Evolutionary conservation across 2,888 invertebrate species (phyloP), one percentile per base, ranked within the genome.

Genomic region (Pomacea canaliculata): DNA sequence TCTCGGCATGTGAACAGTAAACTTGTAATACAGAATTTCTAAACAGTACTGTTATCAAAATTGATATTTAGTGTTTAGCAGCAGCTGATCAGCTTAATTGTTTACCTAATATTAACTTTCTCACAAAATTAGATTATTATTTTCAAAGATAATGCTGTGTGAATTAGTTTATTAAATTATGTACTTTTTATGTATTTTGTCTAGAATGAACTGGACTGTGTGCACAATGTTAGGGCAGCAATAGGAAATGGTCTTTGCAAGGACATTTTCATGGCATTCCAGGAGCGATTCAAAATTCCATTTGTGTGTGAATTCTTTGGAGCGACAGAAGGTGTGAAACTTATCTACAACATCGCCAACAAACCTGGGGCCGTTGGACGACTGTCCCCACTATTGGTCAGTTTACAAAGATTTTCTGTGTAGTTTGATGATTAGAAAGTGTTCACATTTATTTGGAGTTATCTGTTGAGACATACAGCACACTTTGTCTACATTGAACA

Each of bases 301-400:
- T 92, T 93, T 79, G 95, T 98, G 9, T 94, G 94, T 0, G 98
- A 98, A 91, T 96, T 98, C 91, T 98, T 98, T 89, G 98, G 97
- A 0, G 96, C 97, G 4, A 98, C 98, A 0, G 98, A 98, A 92
- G 98, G 98, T 82, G 97, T 98, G 87, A 96, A 97, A 19, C 97
- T 97, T 88, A 96, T 98, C 74, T 96, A 96, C 19, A 99, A 99
- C 90, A 93, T 95, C 19, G 96, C 96, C 89, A 97, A 96, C 86
- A 96, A 79, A 59, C 74, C 83, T 46, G 89, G 89, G 10, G 79
- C 83, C 18, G 79, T 86, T 68, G 89, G 89, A 9, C 76, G 88
- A n/a, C 60, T 79, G 19, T 87, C 88, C 0, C 87, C 88, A 8
- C 70, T 88, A 8, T 48, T 85, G 82, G 88, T 87, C 82, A 62